Conservation (phyloP, 1,140 invertebrate genomes). For the Schmidtea mediterranea region DNA sequence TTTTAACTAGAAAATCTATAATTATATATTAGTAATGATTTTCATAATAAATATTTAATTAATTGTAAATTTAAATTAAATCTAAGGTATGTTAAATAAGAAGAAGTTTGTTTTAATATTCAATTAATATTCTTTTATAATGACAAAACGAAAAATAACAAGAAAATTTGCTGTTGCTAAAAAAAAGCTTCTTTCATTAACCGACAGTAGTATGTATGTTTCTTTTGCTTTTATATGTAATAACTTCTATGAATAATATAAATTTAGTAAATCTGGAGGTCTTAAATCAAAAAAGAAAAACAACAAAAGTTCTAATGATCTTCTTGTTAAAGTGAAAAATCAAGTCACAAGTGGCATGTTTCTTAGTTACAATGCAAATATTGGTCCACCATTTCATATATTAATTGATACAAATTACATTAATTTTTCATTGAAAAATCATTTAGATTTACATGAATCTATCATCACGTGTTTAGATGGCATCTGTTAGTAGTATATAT, state of each 20-base stretch:
- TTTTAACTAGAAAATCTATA: too few relatives aligned
- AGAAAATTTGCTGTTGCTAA: constrained; percentile 60
- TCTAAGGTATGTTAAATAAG: too few relatives aligned
- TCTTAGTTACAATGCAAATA: constrained; percentile 90
- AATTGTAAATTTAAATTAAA: too few relatives aligned
- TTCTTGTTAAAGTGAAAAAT: constrained; percentile 26
- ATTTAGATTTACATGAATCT: constrained; percentile 74
- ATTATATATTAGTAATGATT: too few relatives aligned
- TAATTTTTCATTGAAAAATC: constrained; percentile 94
- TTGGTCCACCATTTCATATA: constrained; percentile 88
- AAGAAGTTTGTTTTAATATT: too few relatives aligned
- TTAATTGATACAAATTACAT: constrained; percentile 94
- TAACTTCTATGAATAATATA: too few relatives aligned
- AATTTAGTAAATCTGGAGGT: not conserved
- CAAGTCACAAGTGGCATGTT: constrained; percentile 71
- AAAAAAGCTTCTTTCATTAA: constrained; percentile 46
- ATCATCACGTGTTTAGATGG: constrained; percentile 99
- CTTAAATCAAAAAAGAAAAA: not conserved
- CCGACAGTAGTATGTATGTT: constrained; percentile 51
- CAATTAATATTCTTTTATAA: constrained; percentile 9
- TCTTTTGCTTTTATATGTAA: not conserved
- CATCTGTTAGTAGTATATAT: constrained; percentile 49
- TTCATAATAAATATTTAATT: too few relatives aligned
- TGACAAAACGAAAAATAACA: constrained; percentile 18
- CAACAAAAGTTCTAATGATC: not conserved